These are phyloP conservation scores for Beaufortia kweichowensis DNA, from an alignment of 2,113 vertebrate species.

Conservation along the genomic window DNA sequence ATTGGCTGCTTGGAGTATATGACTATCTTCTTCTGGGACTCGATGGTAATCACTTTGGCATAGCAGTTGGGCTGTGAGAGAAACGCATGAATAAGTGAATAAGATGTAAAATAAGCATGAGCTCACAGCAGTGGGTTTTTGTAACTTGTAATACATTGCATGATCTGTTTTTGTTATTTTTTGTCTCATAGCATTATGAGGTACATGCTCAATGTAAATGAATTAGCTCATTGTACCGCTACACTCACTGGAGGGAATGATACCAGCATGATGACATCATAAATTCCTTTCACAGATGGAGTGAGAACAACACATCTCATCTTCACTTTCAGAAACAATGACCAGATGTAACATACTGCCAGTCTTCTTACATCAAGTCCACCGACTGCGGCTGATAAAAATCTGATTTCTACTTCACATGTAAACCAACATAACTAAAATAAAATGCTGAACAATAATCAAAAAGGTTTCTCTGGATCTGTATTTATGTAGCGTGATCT, in stretches of 20 bases:
- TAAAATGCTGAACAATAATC: too few relatives aligned
- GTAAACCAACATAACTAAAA: too few relatives aligned
- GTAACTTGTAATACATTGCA: neutral
- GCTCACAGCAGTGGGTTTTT: neutral
- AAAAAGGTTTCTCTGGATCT: too few relatives aligned
- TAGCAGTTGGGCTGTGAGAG: slow-evolving; percentile 89
- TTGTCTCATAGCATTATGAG: neutral
- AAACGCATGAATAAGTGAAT: neutral
- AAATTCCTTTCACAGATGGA: slow-evolving; percentile 1
- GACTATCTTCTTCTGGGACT: slow-evolving; percentile 95
- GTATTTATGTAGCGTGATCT: too few relatives aligned
- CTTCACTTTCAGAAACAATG: neutral
- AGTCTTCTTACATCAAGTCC: too few relatives aligned
- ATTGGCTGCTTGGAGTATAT: slow-evolving; percentile 97
- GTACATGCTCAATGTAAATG: neutral
- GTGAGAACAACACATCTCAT: neutral
- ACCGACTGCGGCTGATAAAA: too few relatives aligned
- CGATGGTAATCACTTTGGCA: slow-evolving; percentile 95
- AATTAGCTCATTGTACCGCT: neutral
- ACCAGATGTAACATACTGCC: too few relatives aligned
- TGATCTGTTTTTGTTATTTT: neutral
- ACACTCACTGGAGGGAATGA: neutral
- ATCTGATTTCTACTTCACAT: too few relatives aligned
- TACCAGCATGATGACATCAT: neutral
- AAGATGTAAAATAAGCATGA: neutral